Evolutionary conservation across 2,113 vertebrate genomes (phyloP), one percentile per base, ranked within the genome.

Genomic region (Meles meles): DNA sequence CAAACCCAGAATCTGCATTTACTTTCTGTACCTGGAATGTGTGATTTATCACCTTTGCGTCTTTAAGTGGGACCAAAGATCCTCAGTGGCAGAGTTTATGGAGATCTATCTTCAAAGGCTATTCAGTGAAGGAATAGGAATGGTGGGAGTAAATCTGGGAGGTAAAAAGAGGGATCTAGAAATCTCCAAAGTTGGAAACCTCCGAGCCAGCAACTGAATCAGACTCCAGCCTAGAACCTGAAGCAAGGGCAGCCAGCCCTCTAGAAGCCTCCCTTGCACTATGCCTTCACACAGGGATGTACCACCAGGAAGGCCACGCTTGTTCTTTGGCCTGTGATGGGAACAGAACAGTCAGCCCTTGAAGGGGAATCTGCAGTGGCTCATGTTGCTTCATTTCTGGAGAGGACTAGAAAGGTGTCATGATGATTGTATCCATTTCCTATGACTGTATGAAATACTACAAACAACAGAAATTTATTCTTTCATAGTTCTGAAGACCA

Each of bases 271-370:
- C 29, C 17, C 57, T 27, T 18, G 14, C 11, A 7, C 31, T 23
- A 7, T 8, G n/a, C 5, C 27, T 15, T 55, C 52, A 15, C 25
- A 52, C 23, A 1, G 25, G 72, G 29, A 18, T 2, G 2, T 2
- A 3, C 13, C 14, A 2, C 74, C 34, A 0, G 2, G 15, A n/a
- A 0, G 21, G 21, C 21, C 42, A 42, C 1, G 1, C 25, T 37
- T 52, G 55, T 39, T 55, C 39, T 14, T 31, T 25, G 55, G 42
- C n/a, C 15, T 0, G 0, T 63, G 9, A 25, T 29, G 79, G 39
- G 6, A 81, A 55, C 4, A 9, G 29, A n/a, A 59, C 29, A 9
- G 10, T 61, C 27, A 5, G 25, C 37, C 21, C 12, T 37, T 71
- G 9, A n/a, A n/a, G n/a, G 37, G 15, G 67, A n/a, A 27, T 89